These are phyloP conservation scores for Empidonax traillii DNA, from an alignment of 2,113 vertebrate genomes.

Conservation along the genomic window DNA sequence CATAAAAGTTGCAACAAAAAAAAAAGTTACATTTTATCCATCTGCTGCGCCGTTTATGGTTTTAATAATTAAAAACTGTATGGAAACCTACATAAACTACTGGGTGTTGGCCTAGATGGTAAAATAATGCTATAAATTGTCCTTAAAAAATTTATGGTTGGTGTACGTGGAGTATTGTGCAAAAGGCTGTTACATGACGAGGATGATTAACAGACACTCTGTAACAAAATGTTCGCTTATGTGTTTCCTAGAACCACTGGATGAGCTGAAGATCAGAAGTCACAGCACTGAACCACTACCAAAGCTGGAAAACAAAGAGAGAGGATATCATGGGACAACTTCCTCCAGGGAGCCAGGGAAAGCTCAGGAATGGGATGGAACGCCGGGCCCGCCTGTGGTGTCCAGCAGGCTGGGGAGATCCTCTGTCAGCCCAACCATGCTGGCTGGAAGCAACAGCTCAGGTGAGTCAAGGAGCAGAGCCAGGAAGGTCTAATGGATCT, in stretches of 20 bases:
- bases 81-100: not conserved
- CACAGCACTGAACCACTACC: conserved; percentile 86
- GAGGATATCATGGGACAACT: conserved; percentile 76
- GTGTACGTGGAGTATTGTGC: not conserved
- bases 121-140: not conserved
- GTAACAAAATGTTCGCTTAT: not conserved
- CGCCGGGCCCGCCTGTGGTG: conserved; percentile 79
- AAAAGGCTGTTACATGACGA: not conserved
- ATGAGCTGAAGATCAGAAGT: conserved; percentile 86
- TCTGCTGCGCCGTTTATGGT: not conserved
- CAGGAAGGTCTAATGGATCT: not conserved
- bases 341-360: conserved; percentile 84
- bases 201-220: not conserved
- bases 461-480: conserved; percentile 61
- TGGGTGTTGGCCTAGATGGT: not conserved
- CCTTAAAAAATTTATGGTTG: not conserved
- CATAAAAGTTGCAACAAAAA: not conserved
- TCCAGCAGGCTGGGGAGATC: conserved; percentile 88
- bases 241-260: conserved; percentile 73
- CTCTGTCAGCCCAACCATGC: conserved; percentile 90
- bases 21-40: not conserved
- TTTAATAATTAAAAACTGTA: not conserved
- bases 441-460: conserved; percentile 83
- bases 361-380: conserved; percentile 93
- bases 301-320: conserved; percentile 85